Base-by-base conservation (phyloP, 2,888 invertebrate species). In the Loripinus fragilis region DNA sequence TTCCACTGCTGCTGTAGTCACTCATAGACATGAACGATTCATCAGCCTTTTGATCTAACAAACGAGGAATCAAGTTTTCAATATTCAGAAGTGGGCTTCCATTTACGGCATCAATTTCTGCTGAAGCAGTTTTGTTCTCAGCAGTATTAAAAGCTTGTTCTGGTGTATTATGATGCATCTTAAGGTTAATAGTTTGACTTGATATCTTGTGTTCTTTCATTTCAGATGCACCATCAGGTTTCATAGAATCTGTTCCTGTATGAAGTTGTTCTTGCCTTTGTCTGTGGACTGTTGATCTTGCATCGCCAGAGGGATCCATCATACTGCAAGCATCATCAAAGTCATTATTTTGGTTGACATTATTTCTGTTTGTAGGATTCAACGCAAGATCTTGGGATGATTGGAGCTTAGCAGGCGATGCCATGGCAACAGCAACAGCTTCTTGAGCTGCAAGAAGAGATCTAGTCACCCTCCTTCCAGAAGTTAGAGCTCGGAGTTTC, bases 241-340 rank as follows among this genome's bases (percentile, higher is more conserved):
- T 2, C 7, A 1, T 52, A 3, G 10, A 25, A 10, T 7, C 5
- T 20, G n/a, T 28, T 33, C 33, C 33, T 33, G 10, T 60, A 17
- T 33, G 3, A 12, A 38, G 38, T 12, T 38, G 38, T 60, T 33
- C 60, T 60, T 25, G 10, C 3, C 33, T 30, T 33, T 60, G 33
- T 60, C 33, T 33, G 33, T 33, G 30, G 30, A 20, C 33, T 17
- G 52, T 28, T 52, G 20, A 60, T 60, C 78, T 28, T n/a, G 80
- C 80, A 77, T 77, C 81, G 10, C 81, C 81, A 2, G 77, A 71
- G 5, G 81, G 81, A 48, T 77, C 67, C 60, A 60, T 60, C 8
- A 7, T 7, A 60, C 33, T 33, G n/a, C 60, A 60, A 17, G 60
- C 60, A 60, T 60, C 33, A 15, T 33, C 60, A n/a, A 30, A 12